A percentile compares a stretch with the other conserved stretches of the same genome.
Conservation (phyloP, 2,888 invertebrate species). For the Perdita meconis region DNA sequence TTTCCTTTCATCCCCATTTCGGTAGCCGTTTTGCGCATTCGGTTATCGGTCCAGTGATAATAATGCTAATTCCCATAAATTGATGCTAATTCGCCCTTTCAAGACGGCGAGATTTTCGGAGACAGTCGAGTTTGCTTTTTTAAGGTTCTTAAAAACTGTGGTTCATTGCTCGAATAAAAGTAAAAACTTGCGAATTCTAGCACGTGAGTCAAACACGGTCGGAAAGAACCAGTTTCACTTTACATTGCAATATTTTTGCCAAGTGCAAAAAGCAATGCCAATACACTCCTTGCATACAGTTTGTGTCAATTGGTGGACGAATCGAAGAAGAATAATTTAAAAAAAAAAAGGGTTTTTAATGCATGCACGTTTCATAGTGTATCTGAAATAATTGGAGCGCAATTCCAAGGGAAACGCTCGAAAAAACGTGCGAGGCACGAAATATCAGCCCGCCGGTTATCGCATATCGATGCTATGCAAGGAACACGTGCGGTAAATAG, state of each 20-base stretch:
- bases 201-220: neutral
- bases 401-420: neutral
- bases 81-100: slow-evolving; percentile 40
- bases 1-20: slow-evolving; percentile 5
- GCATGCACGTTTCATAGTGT: neutral
- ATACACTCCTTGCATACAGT: no score
- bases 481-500: slow-evolving; percentile 46
- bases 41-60: slow-evolving; percentile 37
- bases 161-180: neutral
- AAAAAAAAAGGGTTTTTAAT: no score
- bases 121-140: slow-evolving; percentile 9
- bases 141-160: neutral
- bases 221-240: neutral
- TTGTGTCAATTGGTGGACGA: no score
- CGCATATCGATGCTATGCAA: slow-evolving; percentile 30
- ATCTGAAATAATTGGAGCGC: neutral
- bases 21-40: neutral
- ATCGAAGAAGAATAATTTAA: no score
- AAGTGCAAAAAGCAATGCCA: no score
- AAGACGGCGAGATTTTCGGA: neutral
- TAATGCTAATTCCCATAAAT: slow-evolving; percentile 36
- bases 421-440: slow-evolving; percentile 21
- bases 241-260: neutral
- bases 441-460: slow-evolving; percentile 29
- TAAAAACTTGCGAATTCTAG: neutral